phyloP scores from a whole-genome alignment of 2,113 vertebrate genomes.

The Hemiprocne comata region DNA sequence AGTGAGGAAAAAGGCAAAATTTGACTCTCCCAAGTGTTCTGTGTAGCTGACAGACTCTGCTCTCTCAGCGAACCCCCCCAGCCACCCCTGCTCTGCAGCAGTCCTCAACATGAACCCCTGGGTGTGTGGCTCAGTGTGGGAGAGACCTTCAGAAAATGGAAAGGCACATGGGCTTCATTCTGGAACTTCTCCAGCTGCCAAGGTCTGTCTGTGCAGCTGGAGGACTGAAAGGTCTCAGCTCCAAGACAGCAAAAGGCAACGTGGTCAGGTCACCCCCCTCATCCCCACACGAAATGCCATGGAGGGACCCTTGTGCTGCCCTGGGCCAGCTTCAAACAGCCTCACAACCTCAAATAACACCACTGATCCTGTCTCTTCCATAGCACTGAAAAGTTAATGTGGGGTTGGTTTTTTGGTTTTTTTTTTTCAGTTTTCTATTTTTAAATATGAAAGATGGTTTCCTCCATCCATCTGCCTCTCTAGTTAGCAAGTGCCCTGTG shows the following conservation, averaged over 20 bases:
- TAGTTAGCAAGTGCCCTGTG: not conserved
- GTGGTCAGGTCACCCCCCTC: not conserved
- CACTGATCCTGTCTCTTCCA: not conserved
- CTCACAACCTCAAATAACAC: not conserved
- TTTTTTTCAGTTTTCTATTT: not conserved
- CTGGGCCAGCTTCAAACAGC: not conserved
- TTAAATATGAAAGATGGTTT: not conserved
- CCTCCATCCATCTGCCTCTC: not conserved
- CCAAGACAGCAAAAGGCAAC: not conserved
- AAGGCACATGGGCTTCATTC: not conserved
- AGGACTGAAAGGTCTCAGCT: not conserved
- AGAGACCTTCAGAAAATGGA: not conserved
- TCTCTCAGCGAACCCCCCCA: no score
- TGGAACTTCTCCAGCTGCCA: not conserved
- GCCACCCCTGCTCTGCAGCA: not conserved
- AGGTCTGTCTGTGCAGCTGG: fast-evolving
- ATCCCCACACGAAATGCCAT: fast-evolving
- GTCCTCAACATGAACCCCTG: not conserved
- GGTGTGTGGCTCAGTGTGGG: not conserved
- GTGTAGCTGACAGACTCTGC: not conserved
- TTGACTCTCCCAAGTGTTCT: fast-evolving
- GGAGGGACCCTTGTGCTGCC: fast-evolving
- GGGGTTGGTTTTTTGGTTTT: not conserved
- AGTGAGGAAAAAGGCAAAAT: not conserved
- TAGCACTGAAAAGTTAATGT: not conserved